phyloP scores from a whole-genome alignment of 2,888 invertebrate genomes.

The Drosophila demipolita region DNA sequence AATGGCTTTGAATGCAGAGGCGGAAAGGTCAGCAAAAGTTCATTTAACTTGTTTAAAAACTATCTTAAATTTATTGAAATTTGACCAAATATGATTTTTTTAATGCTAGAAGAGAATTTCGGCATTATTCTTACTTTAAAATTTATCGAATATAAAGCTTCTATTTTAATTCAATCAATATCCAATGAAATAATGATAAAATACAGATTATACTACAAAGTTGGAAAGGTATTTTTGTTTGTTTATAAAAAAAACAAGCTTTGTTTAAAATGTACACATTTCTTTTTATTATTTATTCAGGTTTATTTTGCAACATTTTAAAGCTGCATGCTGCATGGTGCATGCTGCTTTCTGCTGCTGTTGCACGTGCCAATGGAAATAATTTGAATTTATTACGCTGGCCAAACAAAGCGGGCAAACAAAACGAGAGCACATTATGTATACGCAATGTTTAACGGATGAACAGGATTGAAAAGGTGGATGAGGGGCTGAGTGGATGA shows the following conservation, averaged over 20 bases:
- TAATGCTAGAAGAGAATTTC: not conserved
- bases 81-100: not conserved
- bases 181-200: not conserved
- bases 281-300: constrained; percentile 11
- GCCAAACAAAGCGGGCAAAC: constrained; percentile 26
- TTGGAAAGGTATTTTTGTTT: not conserved
- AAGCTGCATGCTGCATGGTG: not conserved
- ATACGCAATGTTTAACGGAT: constrained; percentile 43
- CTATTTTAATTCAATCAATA: not conserved
- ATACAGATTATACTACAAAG: not conserved
- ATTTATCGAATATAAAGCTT: not conserved
- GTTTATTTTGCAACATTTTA: constrained; percentile 18
- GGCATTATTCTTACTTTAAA: not conserved
- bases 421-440: constrained; percentile 44
- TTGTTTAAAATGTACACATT: not conserved
- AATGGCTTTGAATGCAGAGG: not conserved
- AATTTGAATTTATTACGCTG: constrained; percentile 56
- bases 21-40: not conserved
- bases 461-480: too few species aligned
- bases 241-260: not conserved
- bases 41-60: too few species aligned
- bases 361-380: constrained; percentile 50
- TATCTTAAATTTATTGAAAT: not conserved
- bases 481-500: too few species aligned
- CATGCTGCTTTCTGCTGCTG: constrained; percentile 1